Base-by-base conservation (phyloP, 2,888 invertebrate species). In the Sialis fuliginosa region DNA sequence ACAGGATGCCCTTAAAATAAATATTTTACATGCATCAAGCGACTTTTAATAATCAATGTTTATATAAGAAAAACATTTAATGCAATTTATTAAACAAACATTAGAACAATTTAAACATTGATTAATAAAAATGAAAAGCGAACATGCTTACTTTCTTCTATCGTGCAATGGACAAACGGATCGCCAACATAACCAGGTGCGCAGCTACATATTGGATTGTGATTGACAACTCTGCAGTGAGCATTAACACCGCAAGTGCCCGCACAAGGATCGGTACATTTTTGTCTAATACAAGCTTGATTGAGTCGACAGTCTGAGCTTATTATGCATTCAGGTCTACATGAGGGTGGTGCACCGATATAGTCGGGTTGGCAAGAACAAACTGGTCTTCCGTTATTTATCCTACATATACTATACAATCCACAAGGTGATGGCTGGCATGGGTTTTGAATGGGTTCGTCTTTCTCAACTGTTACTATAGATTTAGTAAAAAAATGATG, bases 371-470 rank as follows among this genome's bases (percentile, higher is more conserved):
- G 73, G 57, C 86, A 86, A 50, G 83, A 81, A 62, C 86, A 86
- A 50, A 81, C 79, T 41, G 84, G 81, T 62, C 81, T 77, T 44
- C 77, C 77, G 55, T 79, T 77, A 56, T 76, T 71, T 44, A 74
- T 73, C 47, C 79, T 75, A 65, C 86, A 86, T 55, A 77, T 71
- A 65, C 84, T 83, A 60, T 83, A 81, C 8, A 82, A 77, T 51
- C 85, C 85, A 63, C 86, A 86, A 51, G 84, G 84, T 54, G 81
- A 79, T 50, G 84, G 83, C 57, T 75, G 67, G 60, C 86, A 86
- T 30, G 83, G 83, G 60, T 81, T 74, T 59, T 68, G 61, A 57
- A 67, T 70, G 53, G 66, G 66, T 57, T 68, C 62, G 46, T 54
- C 54, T 49, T 52, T 59, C 53, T 61, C 63, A 52, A 54, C 44